Conservation (phyloP, 1,140 invertebrate species). For the Brachionus paranguensis region DNA sequence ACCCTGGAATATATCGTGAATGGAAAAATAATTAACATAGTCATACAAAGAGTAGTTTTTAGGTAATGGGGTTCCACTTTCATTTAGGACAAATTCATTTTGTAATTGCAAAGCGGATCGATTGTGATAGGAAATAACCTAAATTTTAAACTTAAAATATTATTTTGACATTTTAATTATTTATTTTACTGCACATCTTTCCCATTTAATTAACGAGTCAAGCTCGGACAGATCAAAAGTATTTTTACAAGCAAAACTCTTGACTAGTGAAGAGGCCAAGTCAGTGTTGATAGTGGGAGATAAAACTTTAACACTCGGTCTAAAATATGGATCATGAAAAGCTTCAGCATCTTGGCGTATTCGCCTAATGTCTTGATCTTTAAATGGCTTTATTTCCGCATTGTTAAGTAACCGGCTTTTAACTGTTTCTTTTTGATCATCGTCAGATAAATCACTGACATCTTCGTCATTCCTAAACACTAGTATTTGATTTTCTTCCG, state of each 20-base stretch:
- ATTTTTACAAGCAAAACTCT: not conserved
- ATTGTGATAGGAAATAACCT: conserved; percentile 9
- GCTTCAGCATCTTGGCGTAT: not conserved
- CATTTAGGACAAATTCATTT: conserved; percentile 23
- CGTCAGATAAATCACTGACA: not conserved
- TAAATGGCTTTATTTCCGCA: not conserved
- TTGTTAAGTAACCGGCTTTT: not conserved
- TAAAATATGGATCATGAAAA: not conserved
- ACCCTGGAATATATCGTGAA: conserved; percentile 39
- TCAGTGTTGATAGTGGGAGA: not conserved
- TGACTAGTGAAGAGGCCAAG: not conserved
- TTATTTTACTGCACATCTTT: not conserved
- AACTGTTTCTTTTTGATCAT: not conserved
- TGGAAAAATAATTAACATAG: conserved; percentile 37
- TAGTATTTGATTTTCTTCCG: not conserved
- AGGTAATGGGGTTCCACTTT: conserved; percentile 24
- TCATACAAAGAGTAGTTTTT: not conserved
- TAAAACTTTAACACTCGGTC: not conserved
- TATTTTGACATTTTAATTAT: not conserved
- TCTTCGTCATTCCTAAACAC: not conserved
- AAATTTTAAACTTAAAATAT: not conserved
- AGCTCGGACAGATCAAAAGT: not conserved
- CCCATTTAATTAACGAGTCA: not conserved
- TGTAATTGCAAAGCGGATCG: not conserved
- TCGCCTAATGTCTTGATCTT: not conserved